Conservation (phyloP, 2,797 vertebrate species). For the Halcyon chelicuti region DNA sequence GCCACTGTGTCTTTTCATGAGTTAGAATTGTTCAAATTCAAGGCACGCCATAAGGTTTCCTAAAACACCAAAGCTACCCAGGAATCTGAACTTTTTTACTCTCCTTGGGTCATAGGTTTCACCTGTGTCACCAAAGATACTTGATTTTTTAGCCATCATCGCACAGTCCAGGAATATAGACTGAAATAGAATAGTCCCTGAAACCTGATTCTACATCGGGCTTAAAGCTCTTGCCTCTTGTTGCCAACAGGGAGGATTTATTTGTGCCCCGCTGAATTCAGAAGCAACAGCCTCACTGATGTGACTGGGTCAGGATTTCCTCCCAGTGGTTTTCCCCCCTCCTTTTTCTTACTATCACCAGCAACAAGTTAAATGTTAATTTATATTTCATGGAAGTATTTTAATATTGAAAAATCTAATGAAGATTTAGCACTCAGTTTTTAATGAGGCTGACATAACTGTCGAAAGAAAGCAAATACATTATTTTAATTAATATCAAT, state of each 20-base stretch:
- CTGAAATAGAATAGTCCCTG: background rate
- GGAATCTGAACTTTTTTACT: background rate
- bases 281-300: constrained; percentile 25
- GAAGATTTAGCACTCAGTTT: constrained; percentile 81
- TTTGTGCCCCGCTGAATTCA: constrained; percentile 1
- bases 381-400: constrained; percentile 82
- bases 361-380: constrained; percentile 83
- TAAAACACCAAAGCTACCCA: background rate
- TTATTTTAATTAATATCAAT: constrained; percentile 85
- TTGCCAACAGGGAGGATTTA: constrained; percentile 11
- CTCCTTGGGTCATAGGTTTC: background rate
- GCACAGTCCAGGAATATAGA: background rate
- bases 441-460: constrained; percentile 81
- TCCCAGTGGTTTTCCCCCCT: background rate
- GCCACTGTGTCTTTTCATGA: background rate
- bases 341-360: constrained; percentile 53
- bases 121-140: background rate
- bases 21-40: background rate
- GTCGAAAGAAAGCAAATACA: constrained; percentile 83
- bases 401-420: constrained; percentile 84
- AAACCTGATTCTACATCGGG: background rate
- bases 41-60: background rate
- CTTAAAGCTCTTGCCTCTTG: background rate
- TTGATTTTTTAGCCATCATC: background rate
- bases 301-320: background rate